A percentile compares a stretch with the other conserved stretches of the same genome.
Conservation (phyloP, 92 coral and sea anemone species). For the Palythoa grandiflora region DNA sequence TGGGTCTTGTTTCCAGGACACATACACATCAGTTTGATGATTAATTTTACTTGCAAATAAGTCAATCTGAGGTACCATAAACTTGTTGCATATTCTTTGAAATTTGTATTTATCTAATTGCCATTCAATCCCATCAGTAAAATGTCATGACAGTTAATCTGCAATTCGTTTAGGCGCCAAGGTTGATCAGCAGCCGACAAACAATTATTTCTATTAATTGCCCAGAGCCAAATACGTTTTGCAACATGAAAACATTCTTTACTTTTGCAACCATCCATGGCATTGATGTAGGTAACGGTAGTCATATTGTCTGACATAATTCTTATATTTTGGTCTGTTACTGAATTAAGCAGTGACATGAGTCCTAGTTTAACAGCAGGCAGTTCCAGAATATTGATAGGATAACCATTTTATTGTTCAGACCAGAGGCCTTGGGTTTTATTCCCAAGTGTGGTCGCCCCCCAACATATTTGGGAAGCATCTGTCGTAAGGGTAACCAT, state of each 20-base stretch:
- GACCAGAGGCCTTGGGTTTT: constrained; percentile 61
- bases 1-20: constrained; percentile 47
- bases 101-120: constrained; percentile 41
- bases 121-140: constrained; percentile 42
- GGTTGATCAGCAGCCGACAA: too few species aligned
- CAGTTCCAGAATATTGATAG: too few species aligned
- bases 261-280: neutral
- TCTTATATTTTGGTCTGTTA: constrained; percentile 33
- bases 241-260: too few species aligned
- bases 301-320: constrained; percentile 58
- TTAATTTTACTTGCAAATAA: constrained; percentile 64
- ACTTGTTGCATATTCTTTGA: neutral
- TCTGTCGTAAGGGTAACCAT: constrained; percentile 38
- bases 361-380: constrained; percentile 25
- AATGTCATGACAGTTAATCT: neutral
- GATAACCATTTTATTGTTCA: constrained; percentile 19
- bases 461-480: constrained; percentile 61
- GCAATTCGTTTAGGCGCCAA: too few species aligned
- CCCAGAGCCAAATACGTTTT: constrained; percentile 49
- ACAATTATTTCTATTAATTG: constrained; percentile 31
- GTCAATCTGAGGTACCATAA: constrained; percentile 45
- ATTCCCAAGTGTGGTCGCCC: constrained; percentile 16
- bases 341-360: constrained; percentile 26
- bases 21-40: constrained; percentile 28
- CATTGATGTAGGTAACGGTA: constrained; percentile 47